Percentiles rank a stretch among this genome's conserved stretches.
phyloP scores from a whole-genome alignment of 1,140 invertebrate genomes.

The Muscidifurax raptorellus region DNA sequence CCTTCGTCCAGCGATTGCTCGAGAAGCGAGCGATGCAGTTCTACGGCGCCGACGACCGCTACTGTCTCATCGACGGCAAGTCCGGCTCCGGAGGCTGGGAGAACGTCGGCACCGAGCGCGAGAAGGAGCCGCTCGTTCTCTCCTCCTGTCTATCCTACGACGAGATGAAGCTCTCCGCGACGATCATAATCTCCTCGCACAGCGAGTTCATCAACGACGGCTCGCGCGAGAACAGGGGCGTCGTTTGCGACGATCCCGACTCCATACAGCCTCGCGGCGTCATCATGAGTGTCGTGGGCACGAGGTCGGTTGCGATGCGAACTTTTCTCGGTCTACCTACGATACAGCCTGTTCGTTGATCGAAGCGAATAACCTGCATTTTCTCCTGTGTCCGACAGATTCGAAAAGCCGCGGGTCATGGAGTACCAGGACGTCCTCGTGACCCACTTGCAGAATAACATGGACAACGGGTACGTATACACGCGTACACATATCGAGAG shows the following conservation, averaged over 20 bases:
- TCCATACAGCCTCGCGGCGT: slow-evolving; percentile 69
- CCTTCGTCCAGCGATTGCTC: slow-evolving; percentile 77
- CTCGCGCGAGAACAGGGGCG: slow-evolving; percentile 77
- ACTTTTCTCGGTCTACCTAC: no score
- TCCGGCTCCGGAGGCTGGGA: slow-evolving; percentile 75
- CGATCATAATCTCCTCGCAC: slow-evolving; percentile 78
- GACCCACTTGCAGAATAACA: slow-evolving; percentile 74
- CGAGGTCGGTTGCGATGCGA: slow-evolving; percentile 64
- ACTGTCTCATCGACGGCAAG: slow-evolving; percentile 74
- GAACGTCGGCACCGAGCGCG: slow-evolving; percentile 72
- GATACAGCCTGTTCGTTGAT: no score
- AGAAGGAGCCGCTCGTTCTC: slow-evolving; percentile 73
- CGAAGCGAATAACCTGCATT: no score
- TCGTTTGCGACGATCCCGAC: slow-evolving; percentile 66
- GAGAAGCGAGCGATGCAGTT: slow-evolving; percentile 78
- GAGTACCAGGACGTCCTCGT: slow-evolving; percentile 78
- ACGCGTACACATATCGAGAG: no score
- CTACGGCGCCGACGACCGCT: slow-evolving; percentile 73
- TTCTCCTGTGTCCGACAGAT: no score
- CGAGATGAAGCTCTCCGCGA: slow-evolving; percentile 79
- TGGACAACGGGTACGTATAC: slow-evolving; percentile 75
- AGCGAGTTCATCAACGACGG: slow-evolving; percentile 82
- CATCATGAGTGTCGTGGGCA: slow-evolving; percentile 68
- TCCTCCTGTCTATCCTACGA: slow-evolving; percentile 77
- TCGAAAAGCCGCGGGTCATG: slow-evolving; percentile 74